Percentiles rank a stretch among this genome's conserved stretches.
Evolutionary conservation across 2,113 vertebrate genomes (phyloP).

Genomic region (Formicarius rufipectus): DNA sequence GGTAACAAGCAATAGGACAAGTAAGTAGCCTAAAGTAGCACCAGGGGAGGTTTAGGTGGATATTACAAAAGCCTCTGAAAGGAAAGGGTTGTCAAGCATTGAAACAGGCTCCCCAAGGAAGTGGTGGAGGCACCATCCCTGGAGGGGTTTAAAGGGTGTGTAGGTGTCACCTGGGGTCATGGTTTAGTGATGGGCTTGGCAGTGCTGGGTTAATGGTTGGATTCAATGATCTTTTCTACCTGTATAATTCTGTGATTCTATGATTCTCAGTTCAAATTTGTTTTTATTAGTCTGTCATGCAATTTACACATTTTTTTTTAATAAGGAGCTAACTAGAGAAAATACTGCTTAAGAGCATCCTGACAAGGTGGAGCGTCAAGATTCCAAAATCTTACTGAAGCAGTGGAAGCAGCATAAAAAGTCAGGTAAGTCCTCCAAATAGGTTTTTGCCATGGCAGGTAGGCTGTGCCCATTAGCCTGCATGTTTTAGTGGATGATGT

Average conservation of each 20-base stretch:
- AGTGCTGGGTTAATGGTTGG: not conserved
- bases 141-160: not conserved
- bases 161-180: not conserved
- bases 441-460: not conserved
- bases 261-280: not conserved
- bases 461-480: not conserved
- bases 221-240: not conserved
- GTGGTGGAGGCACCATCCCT: not conserved
- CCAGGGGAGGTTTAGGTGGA: not conserved
- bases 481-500: not conserved
- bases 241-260: not conserved
- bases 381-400: not conserved
- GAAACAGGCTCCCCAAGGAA: not conserved
- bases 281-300: not conserved
- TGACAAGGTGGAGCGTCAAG: not conserved
- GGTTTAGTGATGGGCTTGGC: not conserved
- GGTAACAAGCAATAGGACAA: rapidly evolving
- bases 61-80: not conserved
- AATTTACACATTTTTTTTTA: not conserved
- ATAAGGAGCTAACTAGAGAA: not conserved
- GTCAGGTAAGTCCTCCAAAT: not conserved
- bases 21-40: not conserved
- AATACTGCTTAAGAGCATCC: not conserved
- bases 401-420: not conserved
- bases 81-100: not conserved